phyloP scores from a whole-genome alignment of 2,888 invertebrate species.

The Lagria hirta region DNA sequence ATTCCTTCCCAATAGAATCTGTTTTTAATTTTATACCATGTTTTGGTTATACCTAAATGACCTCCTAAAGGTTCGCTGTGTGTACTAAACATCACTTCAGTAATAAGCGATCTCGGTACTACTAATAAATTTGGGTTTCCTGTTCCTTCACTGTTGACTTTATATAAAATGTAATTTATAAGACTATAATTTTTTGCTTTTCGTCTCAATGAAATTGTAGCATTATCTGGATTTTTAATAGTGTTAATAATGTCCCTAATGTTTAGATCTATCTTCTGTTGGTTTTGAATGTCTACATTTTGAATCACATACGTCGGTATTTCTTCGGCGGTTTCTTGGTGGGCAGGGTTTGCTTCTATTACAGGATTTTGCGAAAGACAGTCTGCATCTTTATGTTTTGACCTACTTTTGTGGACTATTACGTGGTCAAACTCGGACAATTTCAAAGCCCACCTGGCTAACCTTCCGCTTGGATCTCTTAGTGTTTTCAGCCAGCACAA shows the following conservation, averaged over 20 bases:
- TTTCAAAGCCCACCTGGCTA: constrained; percentile 7
- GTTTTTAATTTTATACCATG: constrained; percentile 4
- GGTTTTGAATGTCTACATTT: no score
- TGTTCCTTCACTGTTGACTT: no score
- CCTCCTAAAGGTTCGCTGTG: no score
- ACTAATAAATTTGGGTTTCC: no score
- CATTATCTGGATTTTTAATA: no score
- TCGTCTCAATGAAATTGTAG: no score
- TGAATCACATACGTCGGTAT: constrained; percentile 27
- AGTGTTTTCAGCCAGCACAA: constrained; percentile 16
- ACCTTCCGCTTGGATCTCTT: constrained; percentile 6
- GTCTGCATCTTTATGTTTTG: constrained; percentile 21
- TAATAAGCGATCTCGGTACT: no score
- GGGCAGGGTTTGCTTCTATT: not conserved
- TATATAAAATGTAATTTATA: no score
- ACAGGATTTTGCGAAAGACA: constrained; percentile 28
- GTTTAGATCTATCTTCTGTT: no score
- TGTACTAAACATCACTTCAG: no score
- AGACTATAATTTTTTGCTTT: no score
- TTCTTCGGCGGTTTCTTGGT: constrained; percentile 11
- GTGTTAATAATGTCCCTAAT: no score
- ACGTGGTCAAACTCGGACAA: constrained; percentile 18
- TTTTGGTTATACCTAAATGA: constrained; percentile 4
- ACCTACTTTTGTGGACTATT: constrained; percentile 17
- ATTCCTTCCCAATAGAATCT: constrained; percentile 1